Evolutionary conservation across 64 coral and sea anemone genomes (phyloP), one percentile per base, ranked within the genome.

Genomic region (Stichodactyla mertensii): DNA sequence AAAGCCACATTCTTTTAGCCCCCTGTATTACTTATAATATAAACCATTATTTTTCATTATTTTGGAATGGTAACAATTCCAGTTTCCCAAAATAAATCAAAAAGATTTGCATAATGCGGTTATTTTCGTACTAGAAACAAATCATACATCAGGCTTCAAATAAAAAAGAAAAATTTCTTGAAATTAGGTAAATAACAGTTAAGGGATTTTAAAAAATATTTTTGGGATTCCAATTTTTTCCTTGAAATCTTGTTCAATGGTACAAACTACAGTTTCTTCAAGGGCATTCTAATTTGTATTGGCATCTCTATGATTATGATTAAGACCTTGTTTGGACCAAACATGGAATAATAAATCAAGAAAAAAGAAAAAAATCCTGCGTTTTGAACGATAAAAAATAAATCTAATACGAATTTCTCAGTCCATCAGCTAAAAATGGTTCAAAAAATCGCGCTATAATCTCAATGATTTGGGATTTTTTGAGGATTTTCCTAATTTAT

Each of bases 61-160:
- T 7, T 26, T 69, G 19, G 8, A 69, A 4, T 69, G 64, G 64
- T 74, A 74, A 74, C 69, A 45, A 58, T 58, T 58, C 56, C 8
- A 58, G 0, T 2, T 71, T 74, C 69, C 78, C 78, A 54, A 81
- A 81, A 81, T 53, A 53, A 81, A 81, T 81, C 2, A 55, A 52
- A 81, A 19, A 19, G 6, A 81, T 81, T 81, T 81, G 78, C 78
- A 81, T 81, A 81, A 3, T 81, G 78, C 54, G 78, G 78, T 81
- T 53, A 81, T 53, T 81, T 81, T 22, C 20, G 78, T 15, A 55
- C 78, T 51, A 81, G 54, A 55, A 55, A 52, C n/a, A 81, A 81
- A 53, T 53, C 53, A 74, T 27, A 74, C 69, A 74, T 74, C 24
- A 8, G 26, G 27, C n/a, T 74, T 10, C 23, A 74, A 74, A 74